Conservation (phyloP, 1,140 invertebrate genomes). For the Leguminivora glycinivorella region DNA sequence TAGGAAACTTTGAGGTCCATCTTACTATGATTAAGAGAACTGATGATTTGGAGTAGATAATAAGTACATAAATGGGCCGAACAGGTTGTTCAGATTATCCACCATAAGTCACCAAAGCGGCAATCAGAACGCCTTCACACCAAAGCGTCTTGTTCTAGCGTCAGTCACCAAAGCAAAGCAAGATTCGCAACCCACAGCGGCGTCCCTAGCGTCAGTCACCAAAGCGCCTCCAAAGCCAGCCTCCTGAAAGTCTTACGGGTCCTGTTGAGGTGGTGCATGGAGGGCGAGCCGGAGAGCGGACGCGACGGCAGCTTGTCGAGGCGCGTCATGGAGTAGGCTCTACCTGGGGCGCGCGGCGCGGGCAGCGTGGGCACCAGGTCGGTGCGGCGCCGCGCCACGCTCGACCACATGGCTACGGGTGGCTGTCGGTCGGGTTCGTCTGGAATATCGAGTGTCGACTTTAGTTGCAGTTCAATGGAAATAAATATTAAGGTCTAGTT, state of each 20-base stretch:
- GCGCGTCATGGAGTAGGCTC: slow-evolving; percentile 94
- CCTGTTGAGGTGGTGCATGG: slow-evolving; percentile 64
- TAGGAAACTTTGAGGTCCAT: too few species aligned
- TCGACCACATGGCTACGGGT: slow-evolving; percentile 80
- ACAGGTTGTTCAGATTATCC: too few species aligned
- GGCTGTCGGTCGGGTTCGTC: slow-evolving; percentile 79
- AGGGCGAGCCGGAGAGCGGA: slow-evolving; percentile 71
- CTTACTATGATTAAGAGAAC: too few species aligned
- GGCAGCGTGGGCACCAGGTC: slow-evolving; percentile 94
- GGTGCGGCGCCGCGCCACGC: slow-evolving; percentile 90
- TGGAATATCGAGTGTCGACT: slow-evolving; percentile 36
- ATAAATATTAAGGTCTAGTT: too few species aligned
- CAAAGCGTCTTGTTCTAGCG: neutral
- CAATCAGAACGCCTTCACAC: neutral
- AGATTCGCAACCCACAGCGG: neutral
- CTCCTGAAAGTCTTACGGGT: slow-evolving; percentile 52
- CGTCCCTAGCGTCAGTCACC: slow-evolving; percentile 19
- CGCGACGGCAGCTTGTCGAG: slow-evolving; percentile 89
- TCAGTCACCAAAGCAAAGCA: slow-evolving; percentile 26
- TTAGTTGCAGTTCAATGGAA: neutral
- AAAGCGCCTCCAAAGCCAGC: slow-evolving; percentile 13
- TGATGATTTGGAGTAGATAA: too few species aligned
- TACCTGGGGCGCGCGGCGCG: slow-evolving; percentile 87
- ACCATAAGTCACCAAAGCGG: neutral
- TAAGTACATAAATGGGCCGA: too few species aligned